phyloP scores from a whole-genome alignment of 2,113 vertebrate species.

The Elachura formosa region DNA sequence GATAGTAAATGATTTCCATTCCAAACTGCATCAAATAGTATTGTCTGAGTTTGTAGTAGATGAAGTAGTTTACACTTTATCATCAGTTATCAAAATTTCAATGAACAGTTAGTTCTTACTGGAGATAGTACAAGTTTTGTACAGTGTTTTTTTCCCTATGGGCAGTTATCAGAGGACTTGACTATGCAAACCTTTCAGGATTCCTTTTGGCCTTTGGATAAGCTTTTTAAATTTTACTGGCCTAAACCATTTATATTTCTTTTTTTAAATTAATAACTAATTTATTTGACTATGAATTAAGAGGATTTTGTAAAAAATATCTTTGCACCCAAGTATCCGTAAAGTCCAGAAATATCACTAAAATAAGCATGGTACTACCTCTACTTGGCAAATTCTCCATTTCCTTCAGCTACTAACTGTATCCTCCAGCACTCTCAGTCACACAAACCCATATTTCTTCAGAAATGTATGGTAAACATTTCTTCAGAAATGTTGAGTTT shows the following conservation, averaged over 20 bases:
- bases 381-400: background rate
- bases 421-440: background rate
- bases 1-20: background rate
- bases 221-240: background rate
- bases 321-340: background rate
- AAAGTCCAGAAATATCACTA: background rate
- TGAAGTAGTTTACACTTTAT: background rate
- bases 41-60: background rate
- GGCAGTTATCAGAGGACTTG: background rate
- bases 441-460: slow-evolving; percentile 32
- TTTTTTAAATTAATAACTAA: background rate
- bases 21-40: background rate
- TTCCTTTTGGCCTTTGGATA: background rate
- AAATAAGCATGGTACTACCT: background rate
- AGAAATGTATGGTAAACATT: slow-evolving; percentile 56
- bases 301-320: background rate
- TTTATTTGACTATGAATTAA: background rate
- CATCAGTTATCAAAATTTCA: background rate
- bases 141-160: background rate
- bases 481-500: slow-evolving; percentile 51
- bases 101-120: background rate
- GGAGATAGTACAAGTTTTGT: background rate
- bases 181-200: background rate
- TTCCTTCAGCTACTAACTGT: slow-evolving; percentile 51
- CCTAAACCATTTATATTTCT: background rate